phyloP scores from a whole-genome alignment of 2,888 invertebrate species.

The Fissipunctia ypsillon region DNA sequence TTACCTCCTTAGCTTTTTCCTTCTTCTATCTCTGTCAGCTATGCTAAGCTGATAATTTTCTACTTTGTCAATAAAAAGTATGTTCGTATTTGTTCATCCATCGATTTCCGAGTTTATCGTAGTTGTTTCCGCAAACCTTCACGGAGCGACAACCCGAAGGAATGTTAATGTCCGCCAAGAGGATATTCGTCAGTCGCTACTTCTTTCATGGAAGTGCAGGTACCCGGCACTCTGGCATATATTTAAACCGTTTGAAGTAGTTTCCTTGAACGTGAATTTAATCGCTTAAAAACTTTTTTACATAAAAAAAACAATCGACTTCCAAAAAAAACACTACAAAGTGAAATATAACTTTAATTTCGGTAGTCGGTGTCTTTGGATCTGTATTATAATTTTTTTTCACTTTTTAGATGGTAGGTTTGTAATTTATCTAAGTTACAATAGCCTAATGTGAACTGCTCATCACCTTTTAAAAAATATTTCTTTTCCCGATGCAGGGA shows the following conservation, averaged over 20 bases:
- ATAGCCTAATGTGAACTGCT: no score
- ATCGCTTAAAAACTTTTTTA: no score
- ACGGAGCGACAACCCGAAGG: conserved; percentile 40
- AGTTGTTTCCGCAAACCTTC: conserved; percentile 63
- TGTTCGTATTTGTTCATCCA: conserved; percentile 11
- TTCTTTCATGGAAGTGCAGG: conserved; percentile 25
- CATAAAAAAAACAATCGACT: no score
- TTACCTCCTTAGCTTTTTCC: no score
- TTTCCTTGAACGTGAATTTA: conserved; percentile 4
- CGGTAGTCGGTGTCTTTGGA: no score
- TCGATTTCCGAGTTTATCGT: conserved; percentile 35
- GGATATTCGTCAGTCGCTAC: conserved; percentile 41
- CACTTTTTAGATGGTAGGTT: no score
- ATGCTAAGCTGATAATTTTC: not conserved
- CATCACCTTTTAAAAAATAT: no score
- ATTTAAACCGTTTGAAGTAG: not conserved
- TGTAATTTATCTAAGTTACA: no score
- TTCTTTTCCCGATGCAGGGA: no score
- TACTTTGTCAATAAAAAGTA: not conserved
- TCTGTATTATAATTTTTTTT: no score
- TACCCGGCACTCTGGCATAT: not conserved
- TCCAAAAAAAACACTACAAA: no score
- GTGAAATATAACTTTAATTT: no score
- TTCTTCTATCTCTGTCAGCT: not conserved
- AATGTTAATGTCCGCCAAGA: conserved; percentile 57